These are phyloP conservation scores for Syrphus vitripennis DNA, from an alignment of 2,888 invertebrate genomes.

Conservation along the genomic window DNA sequence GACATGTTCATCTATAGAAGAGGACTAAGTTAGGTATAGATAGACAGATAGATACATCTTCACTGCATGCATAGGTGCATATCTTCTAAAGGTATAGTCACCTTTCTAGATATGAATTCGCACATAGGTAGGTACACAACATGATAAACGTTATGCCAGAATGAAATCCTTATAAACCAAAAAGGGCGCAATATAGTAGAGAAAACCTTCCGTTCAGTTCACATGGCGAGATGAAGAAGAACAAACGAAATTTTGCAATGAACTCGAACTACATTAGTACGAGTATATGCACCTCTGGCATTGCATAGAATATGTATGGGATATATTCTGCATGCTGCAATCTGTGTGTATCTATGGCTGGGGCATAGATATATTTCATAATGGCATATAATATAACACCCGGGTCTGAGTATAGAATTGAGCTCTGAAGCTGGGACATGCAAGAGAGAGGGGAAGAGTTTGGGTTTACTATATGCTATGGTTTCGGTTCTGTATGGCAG, in stretches of 20 bases:
- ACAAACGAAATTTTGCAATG: conserved; percentile 65
- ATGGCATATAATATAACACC: conserved; percentile 67
- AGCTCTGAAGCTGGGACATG: not conserved
- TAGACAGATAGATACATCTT: conserved; percentile 21
- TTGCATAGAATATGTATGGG: conserved; percentile 26
- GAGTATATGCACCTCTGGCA: conserved; percentile 41
- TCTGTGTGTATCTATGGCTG: conserved; percentile 57
- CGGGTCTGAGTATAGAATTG: conserved; percentile 19
- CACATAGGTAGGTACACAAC: not conserved
- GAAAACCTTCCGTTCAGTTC: conserved; percentile 13
- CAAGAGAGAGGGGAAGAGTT: not conserved
- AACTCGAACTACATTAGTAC: conserved; percentile 69
- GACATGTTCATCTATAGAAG: conserved; percentile 47
- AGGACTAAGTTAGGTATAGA: not conserved
- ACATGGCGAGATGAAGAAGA: conserved; percentile 21
- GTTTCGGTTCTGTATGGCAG: not conserved
- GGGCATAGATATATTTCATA: conserved; percentile 65
- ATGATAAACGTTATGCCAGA: conserved; percentile 53
- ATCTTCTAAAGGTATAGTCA: not conserved
- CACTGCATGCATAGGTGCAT: not conserved
- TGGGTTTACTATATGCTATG: not conserved
- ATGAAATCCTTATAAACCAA: conserved; percentile 30
- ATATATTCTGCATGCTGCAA: conserved; percentile 43
- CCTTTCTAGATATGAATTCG: not conserved
- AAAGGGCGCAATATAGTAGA: conserved; percentile 2